phyloP scores from a whole-genome alignment of 2,113 vertebrate species.

The Recurvirostra avosetta region DNA sequence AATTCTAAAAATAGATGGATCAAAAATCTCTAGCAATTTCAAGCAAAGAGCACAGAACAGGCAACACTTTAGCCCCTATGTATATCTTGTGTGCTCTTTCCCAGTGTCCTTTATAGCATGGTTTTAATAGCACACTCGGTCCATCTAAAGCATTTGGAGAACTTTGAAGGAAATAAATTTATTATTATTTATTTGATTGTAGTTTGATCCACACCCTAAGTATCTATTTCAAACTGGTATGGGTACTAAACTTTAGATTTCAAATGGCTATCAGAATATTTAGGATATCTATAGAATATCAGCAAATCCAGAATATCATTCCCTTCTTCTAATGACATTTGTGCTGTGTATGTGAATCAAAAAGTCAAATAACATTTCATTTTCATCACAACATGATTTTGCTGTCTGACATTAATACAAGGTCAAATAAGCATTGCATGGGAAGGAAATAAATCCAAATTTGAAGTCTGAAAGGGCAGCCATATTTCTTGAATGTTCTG shows the following conservation, averaged over 20 bases:
- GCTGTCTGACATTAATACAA: slow-evolving; percentile 63
- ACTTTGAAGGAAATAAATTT: not conserved
- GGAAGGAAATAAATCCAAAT: slow-evolving; percentile 69
- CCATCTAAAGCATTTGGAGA: not conserved
- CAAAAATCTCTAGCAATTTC: not conserved
- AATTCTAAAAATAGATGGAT: not conserved
- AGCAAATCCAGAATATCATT: not conserved
- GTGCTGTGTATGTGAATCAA: slow-evolving; percentile 19
- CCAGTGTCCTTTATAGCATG: not conserved
- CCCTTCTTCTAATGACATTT: slow-evolving; percentile 40
- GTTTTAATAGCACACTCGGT: not conserved
- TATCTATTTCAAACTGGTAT: not conserved
- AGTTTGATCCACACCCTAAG: not conserved
- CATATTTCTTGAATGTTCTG: slow-evolving; percentile 73
- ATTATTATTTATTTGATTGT: not conserved
- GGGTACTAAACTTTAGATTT: not conserved
- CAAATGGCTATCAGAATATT: not conserved
- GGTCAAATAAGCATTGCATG: slow-evolving; percentile 68
- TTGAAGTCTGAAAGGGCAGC: slow-evolving; percentile 75
- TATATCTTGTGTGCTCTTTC: not conserved
- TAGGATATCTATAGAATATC: not conserved
- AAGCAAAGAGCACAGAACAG: not conserved
- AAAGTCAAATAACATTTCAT: slow-evolving; percentile 70
- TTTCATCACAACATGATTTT: slow-evolving; percentile 63
- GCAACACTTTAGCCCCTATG: not conserved